Base-by-base conservation (phyloP, 2,113 vertebrate genomes). In the Cyprinodon tularosa region DNA sequence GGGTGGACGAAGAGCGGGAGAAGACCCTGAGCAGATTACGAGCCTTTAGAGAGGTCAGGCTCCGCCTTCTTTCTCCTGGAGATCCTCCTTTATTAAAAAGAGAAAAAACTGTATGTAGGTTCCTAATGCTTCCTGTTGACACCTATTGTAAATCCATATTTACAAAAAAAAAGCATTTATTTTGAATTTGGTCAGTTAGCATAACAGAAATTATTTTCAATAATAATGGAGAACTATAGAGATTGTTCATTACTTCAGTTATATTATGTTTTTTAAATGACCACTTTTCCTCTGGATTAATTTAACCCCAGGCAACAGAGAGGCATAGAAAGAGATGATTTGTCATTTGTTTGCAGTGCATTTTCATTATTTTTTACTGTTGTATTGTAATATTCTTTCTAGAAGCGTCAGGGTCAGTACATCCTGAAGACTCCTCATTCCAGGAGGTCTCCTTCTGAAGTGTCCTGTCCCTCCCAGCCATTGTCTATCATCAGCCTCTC, bases 21-120 rank as follows among this genome's bases (percentile, higher is more conserved):
- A 98, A 96, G 89, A 97, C 98, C 2, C 94, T 99, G 81, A 96
- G 93, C 59, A 94, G 98, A 84, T 91, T 99, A 78, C 94, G 96
- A 84, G 92, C 95, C 45, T 99, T 96, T 91, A 96, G 95, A 90
- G 95, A 97, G 95, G 97, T 95, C 84, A 94, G 94, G 89, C 71
- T 63, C 61, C 37, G 3, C 66, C 63, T 47, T 29, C 63, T 40
- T 50, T 57, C 20, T 0, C 1, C 39, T 53, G 29, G 63, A 71
- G 44, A 22, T 57, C 66, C 61, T 44, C 37, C 37, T 50, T 13
- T 22, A 36, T 76, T 74, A 67, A 62, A 76, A 40, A 82, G 29
- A 29, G 67, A 37, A 65, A 71, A 40, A 80, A 53, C 4, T 65
- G n/a, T 53, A 12, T 59, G 29, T 20, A 66, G 38, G 39, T 37